Base-by-base conservation (phyloP, 2,113 vertebrate species). In the Peromyscus leucopus region DNA sequence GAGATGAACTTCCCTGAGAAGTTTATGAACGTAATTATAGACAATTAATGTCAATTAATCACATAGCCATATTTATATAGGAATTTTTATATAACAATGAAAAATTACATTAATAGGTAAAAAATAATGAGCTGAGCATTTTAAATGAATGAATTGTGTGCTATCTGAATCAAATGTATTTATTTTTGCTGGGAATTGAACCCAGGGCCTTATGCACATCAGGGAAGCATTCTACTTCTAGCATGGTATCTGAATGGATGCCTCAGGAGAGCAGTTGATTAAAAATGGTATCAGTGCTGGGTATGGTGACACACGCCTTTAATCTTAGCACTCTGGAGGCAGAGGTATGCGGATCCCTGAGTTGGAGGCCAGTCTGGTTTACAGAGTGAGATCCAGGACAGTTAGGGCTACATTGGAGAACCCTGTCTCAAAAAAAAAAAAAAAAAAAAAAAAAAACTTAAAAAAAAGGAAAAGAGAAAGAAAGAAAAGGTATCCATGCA, bases 191-290 rank as follows among this genome's bases (percentile, higher is more conserved):
- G 1, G 36, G 28, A 57, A 28, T 89, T 3, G 13, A 72, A 72
- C 48, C 48, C 48, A 39, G 86, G 6, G 36, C 24, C 69, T 55
- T 6, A 17, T 26, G 36, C 21, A 26, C 55, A 26, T 26, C 8
- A 1, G 21, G 65, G 8, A 88, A 71, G 12, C 31, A 65, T 12
- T n/a, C 65, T n/a, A 9, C 7, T 55, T 55, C 46, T 33, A 51
- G 28, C 89, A 33, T 67, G 46, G 55, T 46, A 28, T 79, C 69
- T 95, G 51, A 97, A 95, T 79, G 55, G 84, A 39, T 94, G 61
- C 82, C 16, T 96, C 28, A 46, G 39, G 74, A 89, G 89, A 72
- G 31, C 42, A 75, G 76, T 80, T 80, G 71, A 78, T 91, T 1
- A 28, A 59, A 83, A 67, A 55, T 57, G 10, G 19, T 21, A 72